Evolutionary conservation across 2,888 invertebrate genomes (phyloP), one percentile per base, ranked within the genome.

Genomic region (Drosophila recens): DNA sequence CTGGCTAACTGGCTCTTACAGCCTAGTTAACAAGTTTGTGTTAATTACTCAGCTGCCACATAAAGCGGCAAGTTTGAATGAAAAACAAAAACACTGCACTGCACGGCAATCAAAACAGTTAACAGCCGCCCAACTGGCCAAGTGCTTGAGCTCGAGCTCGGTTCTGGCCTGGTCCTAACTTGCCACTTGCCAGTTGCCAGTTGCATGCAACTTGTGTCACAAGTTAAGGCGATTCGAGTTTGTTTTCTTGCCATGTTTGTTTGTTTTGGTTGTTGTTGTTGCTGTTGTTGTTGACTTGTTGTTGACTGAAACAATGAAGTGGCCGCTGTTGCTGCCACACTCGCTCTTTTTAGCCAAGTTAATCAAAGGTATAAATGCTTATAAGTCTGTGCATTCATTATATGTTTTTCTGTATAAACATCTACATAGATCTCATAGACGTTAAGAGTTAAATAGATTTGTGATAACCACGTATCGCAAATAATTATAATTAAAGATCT

Each of bases 11-110:
- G 42, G 15, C 46, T 43, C 20, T 20, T 33, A 27, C 38, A 10
- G 46, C 34, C 43, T 51, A 51, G 78, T 73, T 73, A 73, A 62
- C 75, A 69, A 61, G 59, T 49, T 68, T 66, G 65, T 61, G 74
- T 57, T 66, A 66, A 78, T 64, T 76, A 63, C 70, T 48, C 70
- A 66, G 48, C 52, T 58, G 61, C 57, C 58, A 56, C 68, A 68
- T 46, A 56, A 61, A 53, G 59, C 62, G 49, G 38, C 33, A 53
- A 42, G 8, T 58, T 34, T 52, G 52, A 38, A 27, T 52, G 46
- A 33, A 27, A 64, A 51, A 33, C 33, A 20, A 20, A 53, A 61
- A 38, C 27, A 42, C 46, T 45, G 48, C 48, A 68, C 30, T 4
- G 6, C n/a, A n/a, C n/a, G n/a, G n/a, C 36, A n/a, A 38, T n/a